Conservation (phyloP, 1,140 invertebrate species). For the Bradysia coprophila region DNA sequence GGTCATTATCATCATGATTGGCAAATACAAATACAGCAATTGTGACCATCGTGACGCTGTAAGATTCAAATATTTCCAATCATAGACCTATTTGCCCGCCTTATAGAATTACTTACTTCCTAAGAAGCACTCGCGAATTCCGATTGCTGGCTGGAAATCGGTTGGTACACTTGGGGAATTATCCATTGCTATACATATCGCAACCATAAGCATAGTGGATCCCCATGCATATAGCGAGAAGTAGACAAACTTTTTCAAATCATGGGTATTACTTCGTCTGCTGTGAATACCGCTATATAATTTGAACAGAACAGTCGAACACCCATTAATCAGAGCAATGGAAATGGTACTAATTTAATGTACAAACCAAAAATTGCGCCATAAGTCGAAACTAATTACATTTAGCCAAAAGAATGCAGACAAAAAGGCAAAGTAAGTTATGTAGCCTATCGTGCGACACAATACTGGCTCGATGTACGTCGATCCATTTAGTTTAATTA, state of each 20-base stretch:
- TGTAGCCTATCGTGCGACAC: slow-evolving; percentile 26
- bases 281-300: too few species aligned
- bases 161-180: slow-evolving; percentile 22
- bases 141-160: slow-evolving; percentile 29
- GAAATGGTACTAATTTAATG: too few species aligned
- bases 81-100: too few species aligned
- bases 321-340: too few species aligned
- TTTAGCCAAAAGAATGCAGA: slow-evolving; percentile 61
- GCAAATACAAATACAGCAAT: slow-evolving; percentile 54
- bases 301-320: too few species aligned
- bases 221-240: slow-evolving; percentile 59
- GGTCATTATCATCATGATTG: slow-evolving; percentile 47
- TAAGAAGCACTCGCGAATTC: slow-evolving; percentile 14
- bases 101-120: too few species aligned
- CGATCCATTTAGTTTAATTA: slow-evolving; percentile 25
- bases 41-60: slow-evolving; percentile 29
- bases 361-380: slow-evolving; percentile 57
- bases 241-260: slow-evolving; percentile 34
- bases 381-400: slow-evolving; percentile 58
- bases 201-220: slow-evolving; percentile 28
- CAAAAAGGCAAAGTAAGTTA: slow-evolving; percentile 54
- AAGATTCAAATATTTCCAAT: too few species aligned
- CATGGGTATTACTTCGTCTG: slow-evolving; percentile 26
- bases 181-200: slow-evolving; percentile 28
- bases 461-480: neutral